Conservation (phyloP, 37 sponge, comb jelly and placozoan genomes). For the Lycopodina hypogea region DNA sequence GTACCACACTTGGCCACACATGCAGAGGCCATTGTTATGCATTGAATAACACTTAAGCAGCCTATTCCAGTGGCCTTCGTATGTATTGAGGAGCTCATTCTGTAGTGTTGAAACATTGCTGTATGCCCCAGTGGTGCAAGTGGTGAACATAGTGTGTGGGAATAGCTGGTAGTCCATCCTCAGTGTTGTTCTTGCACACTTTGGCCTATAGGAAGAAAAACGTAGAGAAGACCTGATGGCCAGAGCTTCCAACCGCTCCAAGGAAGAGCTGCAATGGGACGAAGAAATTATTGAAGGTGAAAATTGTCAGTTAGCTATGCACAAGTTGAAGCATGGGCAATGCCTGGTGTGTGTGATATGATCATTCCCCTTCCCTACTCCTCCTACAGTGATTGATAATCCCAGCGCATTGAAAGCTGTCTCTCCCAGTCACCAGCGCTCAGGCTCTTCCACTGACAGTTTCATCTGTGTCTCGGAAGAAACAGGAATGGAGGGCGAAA, state of each 20-base stretch:
- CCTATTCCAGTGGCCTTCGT: too few relatives aligned
- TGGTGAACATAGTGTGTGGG: too few relatives aligned
- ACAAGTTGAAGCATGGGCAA: background rate
- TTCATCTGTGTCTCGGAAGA: conserved; percentile 63
- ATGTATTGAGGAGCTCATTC: too few relatives aligned
- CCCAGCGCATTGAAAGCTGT: background rate
- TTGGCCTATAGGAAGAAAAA: conserved; percentile 67
- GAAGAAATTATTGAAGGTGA: conserved; percentile 45
- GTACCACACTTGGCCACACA: conserved; percentile 9
- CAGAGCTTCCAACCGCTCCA: conserved; percentile 31
- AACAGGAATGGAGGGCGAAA: conserved; percentile 2
- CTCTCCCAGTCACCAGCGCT: conserved; percentile 8
- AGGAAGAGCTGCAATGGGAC: conserved; percentile 58
- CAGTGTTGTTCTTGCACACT: too few relatives aligned
- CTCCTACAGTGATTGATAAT: background rate
- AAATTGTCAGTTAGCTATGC: background rate
- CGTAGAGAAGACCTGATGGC: conserved; percentile 62
- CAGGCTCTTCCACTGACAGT: conserved; percentile 62
- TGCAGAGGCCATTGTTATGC: background rate
- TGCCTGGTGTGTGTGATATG: background rate
- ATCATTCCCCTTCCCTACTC: background rate
- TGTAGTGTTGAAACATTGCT: too few relatives aligned
- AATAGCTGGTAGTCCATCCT: too few relatives aligned
- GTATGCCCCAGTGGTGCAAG: too few relatives aligned
- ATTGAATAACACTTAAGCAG: too few relatives aligned